Evolutionary conservation across 2,797 vertebrate species (phyloP), one percentile per base, ranked within the genome.

Genomic region (Pterois miles): DNA sequence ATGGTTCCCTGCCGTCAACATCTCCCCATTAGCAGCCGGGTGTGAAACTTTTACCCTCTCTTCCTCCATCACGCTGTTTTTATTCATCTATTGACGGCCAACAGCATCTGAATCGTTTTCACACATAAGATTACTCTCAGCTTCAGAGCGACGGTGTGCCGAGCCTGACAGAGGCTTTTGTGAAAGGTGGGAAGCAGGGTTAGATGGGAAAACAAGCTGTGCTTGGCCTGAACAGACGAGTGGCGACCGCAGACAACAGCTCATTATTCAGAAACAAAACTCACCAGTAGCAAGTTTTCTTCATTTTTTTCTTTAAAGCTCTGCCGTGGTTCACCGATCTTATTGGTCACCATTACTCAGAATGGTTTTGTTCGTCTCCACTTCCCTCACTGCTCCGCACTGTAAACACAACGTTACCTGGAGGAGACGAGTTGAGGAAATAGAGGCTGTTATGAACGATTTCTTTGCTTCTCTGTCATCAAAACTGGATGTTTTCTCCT

Each of bases 91-190:
- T 56, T 3, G 59, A 78, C 53, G n/a, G 48, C 48, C 46, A 16
- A 33, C 60, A 22, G 38, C 70, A 25, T 77, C 68, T 6, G 4
- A 63, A 33, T 23, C 16, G 46, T 73, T 80, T 82, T 85, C 82
- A 78, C 87, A 85, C 52, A 8, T 69, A 5, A 69, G 73, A 80
- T 82, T 63, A 70, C 52, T 78, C 67, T 10, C 31, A 6, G 83
- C 78, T 77, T 70, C 64, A 31, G 33, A 67, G 73, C 36, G n/a
- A 6, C 7, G 11, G 25, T 4, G 57, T 23, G 34, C 33, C 12
- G 34, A 54, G 10, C 63, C 67, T 11, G 78, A 65, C 34, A 25
- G 65, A 62, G 79, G 71, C 53, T 62, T 75, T 46, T 63, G 64
- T 69, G 34, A 60, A 63, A 74, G 29, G 70, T 65, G 66, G 63